Evolutionary conservation across 2,797 vertebrate species (phyloP), one percentile per base, ranked within the genome.

Genomic region (Sarcophilus harrisii): DNA sequence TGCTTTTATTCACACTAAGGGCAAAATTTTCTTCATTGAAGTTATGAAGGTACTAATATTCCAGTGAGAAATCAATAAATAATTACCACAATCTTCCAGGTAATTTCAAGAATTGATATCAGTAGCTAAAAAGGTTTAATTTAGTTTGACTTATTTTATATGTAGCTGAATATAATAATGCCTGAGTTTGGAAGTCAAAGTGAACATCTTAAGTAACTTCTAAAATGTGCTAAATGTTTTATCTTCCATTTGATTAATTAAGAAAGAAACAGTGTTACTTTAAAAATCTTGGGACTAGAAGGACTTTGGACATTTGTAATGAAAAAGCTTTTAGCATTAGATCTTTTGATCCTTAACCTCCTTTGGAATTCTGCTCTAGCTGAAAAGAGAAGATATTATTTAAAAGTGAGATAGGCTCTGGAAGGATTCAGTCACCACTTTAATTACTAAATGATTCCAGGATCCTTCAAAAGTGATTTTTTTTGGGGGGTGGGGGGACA

Each of bases 1-100:
- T 38, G 16, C 9, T 81, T 81, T 45, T 97, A 49, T 54, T 95
- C 60, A 94, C 93, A 89, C 27, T 95, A 90, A 92, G 94, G 28
- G 60, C 93, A 97, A 97, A 96, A 96, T 58, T 96, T 96, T 95
- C 52, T 93, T 97, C 66, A 94, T 28, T 95, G 94, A 96, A 91
- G 21, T 96, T 97, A 94, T 92, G n/a, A 95, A 97, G 66, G 55
- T 94, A 93, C 0, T 21, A 58, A 58, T 92, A 94, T 93, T 92
- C 89, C 90, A 92, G 52, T n/a, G 49, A 95, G 13, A 62, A 96
- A 91, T 97, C 94, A 96, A 96, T 96, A 96, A 94, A 81, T 94
- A 97, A 2, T 96, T 98, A 97, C 92, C 59, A 90, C 94, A 96
- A 11, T 90, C 54, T 96, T 96, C 95, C 90, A 58, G 87, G 59